These are phyloP conservation scores for Nyctereutes procyonoides DNA, from an alignment of 2,113 vertebrate species.

Conservation along the genomic window DNA sequence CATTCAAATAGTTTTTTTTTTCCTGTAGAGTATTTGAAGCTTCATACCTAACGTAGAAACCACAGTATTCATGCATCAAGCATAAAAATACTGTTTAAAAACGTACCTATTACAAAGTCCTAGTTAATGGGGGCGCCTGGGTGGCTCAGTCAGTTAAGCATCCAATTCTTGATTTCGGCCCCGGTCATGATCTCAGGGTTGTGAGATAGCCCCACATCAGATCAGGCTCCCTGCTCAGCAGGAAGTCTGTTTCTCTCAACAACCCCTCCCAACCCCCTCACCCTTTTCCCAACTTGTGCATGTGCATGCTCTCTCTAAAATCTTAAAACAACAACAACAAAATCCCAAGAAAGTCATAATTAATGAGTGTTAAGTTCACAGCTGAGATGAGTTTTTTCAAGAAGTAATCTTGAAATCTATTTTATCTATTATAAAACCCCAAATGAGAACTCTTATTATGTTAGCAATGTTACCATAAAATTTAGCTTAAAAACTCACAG, in stretches of 20 bases:
- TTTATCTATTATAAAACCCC: background rate
- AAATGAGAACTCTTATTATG: background rate
- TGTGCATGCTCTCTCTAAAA: background rate
- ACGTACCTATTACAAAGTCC: background rate
- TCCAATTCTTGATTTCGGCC: background rate
- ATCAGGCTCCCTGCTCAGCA: background rate
- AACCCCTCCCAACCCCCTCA: no score
- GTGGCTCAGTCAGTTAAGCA: background rate
- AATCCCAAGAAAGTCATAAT: background rate
- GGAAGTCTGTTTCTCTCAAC: background rate
- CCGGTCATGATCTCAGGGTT: background rate
- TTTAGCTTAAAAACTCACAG: background rate
- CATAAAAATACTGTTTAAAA: slow-evolving; percentile 37
- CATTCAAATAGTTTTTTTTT: background rate
- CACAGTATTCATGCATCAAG: background rate
- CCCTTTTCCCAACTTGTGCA: no score
- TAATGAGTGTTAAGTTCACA: background rate
- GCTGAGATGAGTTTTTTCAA: background rate
- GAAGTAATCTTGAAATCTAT: background rate
- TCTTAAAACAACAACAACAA: background rate
- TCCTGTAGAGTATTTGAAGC: background rate
- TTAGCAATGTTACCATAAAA: background rate
- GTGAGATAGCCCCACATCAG: background rate
- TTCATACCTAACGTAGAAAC: background rate
- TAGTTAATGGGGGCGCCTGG: background rate